Evolutionary conservation across 1,140 invertebrate species (phyloP).

Genomic region (Venustaconcha ellipsiformis): DNA sequence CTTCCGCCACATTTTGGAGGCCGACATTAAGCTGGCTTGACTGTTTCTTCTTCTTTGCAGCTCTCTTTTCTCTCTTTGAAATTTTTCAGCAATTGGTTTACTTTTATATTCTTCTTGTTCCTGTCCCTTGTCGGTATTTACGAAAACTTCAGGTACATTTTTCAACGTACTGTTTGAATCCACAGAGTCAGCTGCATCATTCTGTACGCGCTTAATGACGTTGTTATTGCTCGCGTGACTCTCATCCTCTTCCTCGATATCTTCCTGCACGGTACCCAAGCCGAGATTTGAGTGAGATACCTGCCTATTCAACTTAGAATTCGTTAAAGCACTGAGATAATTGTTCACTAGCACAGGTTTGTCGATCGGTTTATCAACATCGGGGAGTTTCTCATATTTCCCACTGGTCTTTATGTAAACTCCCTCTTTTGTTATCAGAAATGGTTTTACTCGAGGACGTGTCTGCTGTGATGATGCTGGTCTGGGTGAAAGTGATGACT

Average conservation of each 20-base stretch:
- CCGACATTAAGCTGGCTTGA: conserved; percentile 4
- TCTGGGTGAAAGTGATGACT: background rate
- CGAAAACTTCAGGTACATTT: background rate
- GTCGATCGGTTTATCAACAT: conserved; percentile 14
- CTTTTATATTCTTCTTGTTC: background rate
- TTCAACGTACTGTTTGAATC: background rate
- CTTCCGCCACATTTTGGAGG: conserved; percentile 3
- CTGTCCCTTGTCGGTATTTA: background rate
- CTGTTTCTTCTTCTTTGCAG: too few relatives aligned
- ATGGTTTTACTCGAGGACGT: background rate
- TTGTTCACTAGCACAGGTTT: conserved; percentile 29
- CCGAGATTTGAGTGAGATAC: conserved; percentile 18
- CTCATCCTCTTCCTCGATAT: conserved; percentile 22
- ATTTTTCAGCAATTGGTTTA: too few relatives aligned
- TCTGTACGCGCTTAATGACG: background rate
- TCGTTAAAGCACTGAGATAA: background rate
- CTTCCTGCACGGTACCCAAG: conserved; percentile 23
- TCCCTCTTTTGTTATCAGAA: conserved; percentile 31
- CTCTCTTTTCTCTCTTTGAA: too few relatives aligned
- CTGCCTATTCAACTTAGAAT: conserved; percentile 13
- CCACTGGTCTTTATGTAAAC: conserved; percentile 25
- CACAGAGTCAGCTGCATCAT: background rate
- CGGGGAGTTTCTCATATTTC: conserved; percentile 26
- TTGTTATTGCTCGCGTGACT: background rate
- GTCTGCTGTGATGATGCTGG: conserved; percentile 9